Conservation (phyloP, 2,113 vertebrate genomes). For the Bubo scandiacus region DNA sequence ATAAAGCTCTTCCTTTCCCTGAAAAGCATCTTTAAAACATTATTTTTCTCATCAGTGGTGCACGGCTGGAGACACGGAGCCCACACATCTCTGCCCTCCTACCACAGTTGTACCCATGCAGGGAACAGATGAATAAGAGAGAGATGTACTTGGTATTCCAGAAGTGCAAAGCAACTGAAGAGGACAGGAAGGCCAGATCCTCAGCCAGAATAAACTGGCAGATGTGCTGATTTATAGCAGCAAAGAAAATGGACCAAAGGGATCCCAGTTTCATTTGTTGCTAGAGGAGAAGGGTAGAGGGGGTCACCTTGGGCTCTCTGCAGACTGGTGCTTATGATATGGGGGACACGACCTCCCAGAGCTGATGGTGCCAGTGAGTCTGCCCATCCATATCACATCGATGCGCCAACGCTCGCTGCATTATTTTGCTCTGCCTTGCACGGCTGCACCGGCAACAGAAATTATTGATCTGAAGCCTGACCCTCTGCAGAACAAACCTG, state of each 20-base stretch:
- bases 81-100: background rate
- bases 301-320: background rate
- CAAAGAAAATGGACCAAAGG: background rate
- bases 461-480: background rate
- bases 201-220: background rate
- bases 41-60: background rate
- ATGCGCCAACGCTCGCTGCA: rapidly evolving
- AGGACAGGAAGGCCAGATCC: background rate
- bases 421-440: background rate
- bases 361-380: background rate
- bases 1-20: background rate
- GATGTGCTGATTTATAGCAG: background rate
- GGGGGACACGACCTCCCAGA: background rate
- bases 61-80: background rate
- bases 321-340: background rate
- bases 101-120: background rate
- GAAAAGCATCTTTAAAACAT: background rate
- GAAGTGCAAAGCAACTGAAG: background rate
- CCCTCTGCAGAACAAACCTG: rapidly evolving
- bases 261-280: background rate
- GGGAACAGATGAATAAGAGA: background rate
- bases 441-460: background rate
- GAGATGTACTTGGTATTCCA: background rate
- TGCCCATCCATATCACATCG: background rate
- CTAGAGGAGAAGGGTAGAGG: background rate